phyloP scores from a whole-genome alignment of 2,113 vertebrate genomes.

The Meriones unguiculatus region DNA sequence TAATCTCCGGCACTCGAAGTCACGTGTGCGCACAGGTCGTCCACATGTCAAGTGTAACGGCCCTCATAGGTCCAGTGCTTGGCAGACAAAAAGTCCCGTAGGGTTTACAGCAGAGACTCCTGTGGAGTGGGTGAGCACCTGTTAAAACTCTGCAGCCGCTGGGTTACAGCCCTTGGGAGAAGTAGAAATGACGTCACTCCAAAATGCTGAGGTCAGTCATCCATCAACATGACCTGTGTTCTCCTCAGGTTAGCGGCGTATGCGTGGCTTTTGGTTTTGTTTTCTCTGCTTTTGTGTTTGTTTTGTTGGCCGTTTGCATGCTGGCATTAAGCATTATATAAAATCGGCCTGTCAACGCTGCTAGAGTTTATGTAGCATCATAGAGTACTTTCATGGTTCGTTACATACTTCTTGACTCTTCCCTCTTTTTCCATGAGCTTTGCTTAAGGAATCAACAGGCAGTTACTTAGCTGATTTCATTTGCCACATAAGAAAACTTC shows the following conservation, averaged over 20 bases:
- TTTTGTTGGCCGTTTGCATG: constrained; percentile 37
- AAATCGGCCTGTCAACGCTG: constrained; percentile 39
- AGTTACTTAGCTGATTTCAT: neutral
- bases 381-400: neutral
- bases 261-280: neutral
- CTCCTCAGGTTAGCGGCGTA: neutral
- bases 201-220: neutral
- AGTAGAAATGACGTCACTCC: neutral
- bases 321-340: constrained; percentile 2
- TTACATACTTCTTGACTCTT: constrained; percentile 51
- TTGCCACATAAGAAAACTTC: neutral
- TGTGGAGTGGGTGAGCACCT: accelerated
- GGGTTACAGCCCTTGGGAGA: neutral
- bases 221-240: neutral
- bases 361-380: constrained; percentile 24
- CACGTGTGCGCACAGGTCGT: neutral
- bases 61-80: neutral
- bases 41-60: neutral
- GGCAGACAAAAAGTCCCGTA: neutral
- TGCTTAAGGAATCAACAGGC: neutral
- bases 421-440: neutral
- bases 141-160: neutral
- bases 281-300: neutral
- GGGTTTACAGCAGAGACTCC: neutral
- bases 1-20: neutral